Conservation (phyloP, 2,797 vertebrate species). For the Halcyon chelicuti region DNA sequence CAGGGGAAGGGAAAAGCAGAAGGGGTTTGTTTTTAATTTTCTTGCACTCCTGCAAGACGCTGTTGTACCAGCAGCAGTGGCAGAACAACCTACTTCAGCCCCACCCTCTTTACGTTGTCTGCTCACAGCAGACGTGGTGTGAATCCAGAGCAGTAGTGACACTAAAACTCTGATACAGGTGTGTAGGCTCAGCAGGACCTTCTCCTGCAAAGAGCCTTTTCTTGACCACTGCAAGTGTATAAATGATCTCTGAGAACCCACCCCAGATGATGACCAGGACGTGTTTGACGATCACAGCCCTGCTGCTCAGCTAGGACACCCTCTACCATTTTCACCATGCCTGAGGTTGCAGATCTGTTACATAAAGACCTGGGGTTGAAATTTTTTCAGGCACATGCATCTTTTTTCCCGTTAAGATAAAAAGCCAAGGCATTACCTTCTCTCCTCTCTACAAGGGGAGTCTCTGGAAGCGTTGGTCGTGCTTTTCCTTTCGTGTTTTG, state of each 20-base stretch:
- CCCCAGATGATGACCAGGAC: not conserved
- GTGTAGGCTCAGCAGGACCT: not conserved
- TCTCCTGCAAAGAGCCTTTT: not conserved
- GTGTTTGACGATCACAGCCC: not conserved
- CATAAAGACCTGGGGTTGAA: not conserved
- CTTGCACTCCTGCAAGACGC: not conserved
- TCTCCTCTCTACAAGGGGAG: not conserved
- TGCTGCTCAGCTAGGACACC: not conserved
- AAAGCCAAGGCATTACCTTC: not conserved
- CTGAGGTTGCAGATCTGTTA: not conserved
- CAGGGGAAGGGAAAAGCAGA: not conserved
- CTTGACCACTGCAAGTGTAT: not conserved
- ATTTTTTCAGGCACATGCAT: not conserved
- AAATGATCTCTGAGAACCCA: not conserved
- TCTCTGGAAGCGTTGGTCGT: not conserved
- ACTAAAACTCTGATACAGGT: not conserved
- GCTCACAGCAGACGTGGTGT: not conserved
- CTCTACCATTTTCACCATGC: not conserved
- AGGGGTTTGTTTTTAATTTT: not conserved
- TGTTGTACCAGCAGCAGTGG: not conserved
- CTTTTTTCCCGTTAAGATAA: not conserved
- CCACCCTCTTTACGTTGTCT: not conserved
- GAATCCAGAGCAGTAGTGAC: not conserved
- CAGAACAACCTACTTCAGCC: not conserved
- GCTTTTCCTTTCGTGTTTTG: not conserved